phyloP scores from a whole-genome alignment of 2,797 vertebrate species.

The Macrochelys suwanniensis region DNA sequence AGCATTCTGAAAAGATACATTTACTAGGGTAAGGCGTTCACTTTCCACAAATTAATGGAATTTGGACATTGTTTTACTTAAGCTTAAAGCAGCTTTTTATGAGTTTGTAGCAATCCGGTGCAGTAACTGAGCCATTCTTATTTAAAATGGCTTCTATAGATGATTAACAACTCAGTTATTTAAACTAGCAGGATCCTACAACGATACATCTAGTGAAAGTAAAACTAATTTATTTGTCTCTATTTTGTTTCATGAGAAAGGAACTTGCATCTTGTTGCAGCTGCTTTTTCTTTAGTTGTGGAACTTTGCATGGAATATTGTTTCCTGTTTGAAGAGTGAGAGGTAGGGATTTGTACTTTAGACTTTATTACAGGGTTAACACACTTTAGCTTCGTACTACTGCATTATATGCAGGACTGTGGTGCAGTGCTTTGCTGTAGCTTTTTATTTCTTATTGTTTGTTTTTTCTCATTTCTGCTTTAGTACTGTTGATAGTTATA shows the following conservation, averaged over 20 bases:
- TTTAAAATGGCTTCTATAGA: constrained; percentile 85
- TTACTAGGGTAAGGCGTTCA: constrained; percentile 83
- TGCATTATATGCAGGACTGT: constrained; percentile 78
- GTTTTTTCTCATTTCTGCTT: constrained; percentile 72
- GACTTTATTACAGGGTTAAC: constrained; percentile 83
- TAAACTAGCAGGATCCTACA: constrained; percentile 86
- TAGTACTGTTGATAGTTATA: constrained; percentile 74
- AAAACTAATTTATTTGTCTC: constrained; percentile 84
- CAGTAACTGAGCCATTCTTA: constrained; percentile 85
- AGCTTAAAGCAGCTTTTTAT: constrained; percentile 87
- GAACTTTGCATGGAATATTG: constrained; percentile 81
- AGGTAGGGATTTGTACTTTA: constrained; percentile 79
- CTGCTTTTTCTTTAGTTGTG: constrained; percentile 84
- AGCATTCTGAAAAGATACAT: constrained; percentile 84
- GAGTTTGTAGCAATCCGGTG: constrained; percentile 86
- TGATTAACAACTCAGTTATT: constrained; percentile 85
- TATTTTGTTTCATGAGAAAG: constrained; percentile 82
- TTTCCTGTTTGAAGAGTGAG: constrained; percentile 77
- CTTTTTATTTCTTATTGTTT: constrained; percentile 62
- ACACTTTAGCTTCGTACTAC: constrained; percentile 80
- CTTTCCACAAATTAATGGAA: constrained; percentile 84
- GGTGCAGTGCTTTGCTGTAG: constrained; percentile 82
- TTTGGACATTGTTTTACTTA: constrained; percentile 86
- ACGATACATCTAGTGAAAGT: constrained; percentile 85
- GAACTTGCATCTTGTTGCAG: constrained; percentile 82